Evolutionary conservation across 2,797 vertebrate species (phyloP), one percentile per base, ranked within the genome.

Genomic region (Meriones psammophilus): DNA sequence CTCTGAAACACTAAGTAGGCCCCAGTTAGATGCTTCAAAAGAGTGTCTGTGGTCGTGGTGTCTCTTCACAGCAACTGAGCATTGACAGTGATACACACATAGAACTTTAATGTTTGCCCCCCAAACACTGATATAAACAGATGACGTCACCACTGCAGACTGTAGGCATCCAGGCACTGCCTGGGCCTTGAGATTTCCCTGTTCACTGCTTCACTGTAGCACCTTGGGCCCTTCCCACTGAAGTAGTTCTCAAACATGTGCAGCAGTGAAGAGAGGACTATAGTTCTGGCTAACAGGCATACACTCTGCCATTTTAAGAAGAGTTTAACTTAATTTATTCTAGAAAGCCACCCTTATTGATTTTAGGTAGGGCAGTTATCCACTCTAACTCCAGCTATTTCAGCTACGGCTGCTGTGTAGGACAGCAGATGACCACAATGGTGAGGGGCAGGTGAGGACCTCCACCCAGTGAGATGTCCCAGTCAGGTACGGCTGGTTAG

Each of bases 231-330:
- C 12, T 88, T 93, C 50, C 10, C n/a, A 85, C 50, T 13, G n/a
- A 76, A 87, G 33, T n/a, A 60, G 60, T 56, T 84, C 54, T 73
- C 83, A n/a, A 96, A 94, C 8, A 74, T 69, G 26, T 71, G 50
- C 9, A 46, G 15, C 14, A 78, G n/a, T 89, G 79, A 33, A 30
- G 74, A 22, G 26, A 79, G 46, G 92, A 39, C n/a, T 77, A 46
- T 8, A 79, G 56, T 73, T 79, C 83, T 85, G 56, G 18, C 58
- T 80, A 85, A 89, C 24, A 91, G 42, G 15, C 14, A 68, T 42
- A 8, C 18, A 73, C 26, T 84, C 69, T 10, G 9, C 30, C 69
- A 66, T 80, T 93, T 30, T 69, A 50, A 24, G 39, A 88, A 95
- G 81, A 89, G 66, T 50, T 17, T 60, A 2, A 28, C 22, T 6